A percentile compares a stretch with the other conserved stretches of the same genome.
Evolutionary conservation across 2,888 invertebrate species (phyloP).

Genomic region (Phalangium opilio): DNA sequence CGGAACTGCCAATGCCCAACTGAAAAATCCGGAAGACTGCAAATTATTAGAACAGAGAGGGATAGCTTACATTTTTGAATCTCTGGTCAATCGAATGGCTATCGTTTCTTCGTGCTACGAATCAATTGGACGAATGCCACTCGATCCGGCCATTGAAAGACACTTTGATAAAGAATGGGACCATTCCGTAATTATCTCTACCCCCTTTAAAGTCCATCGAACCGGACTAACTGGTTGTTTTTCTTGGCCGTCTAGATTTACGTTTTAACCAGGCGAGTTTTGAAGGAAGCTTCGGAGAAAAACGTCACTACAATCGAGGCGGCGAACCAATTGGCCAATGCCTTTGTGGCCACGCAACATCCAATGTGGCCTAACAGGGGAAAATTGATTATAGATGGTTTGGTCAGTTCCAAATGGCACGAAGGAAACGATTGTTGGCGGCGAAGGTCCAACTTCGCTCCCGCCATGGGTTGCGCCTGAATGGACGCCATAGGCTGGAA

Average conservation of each 20-base stretch:
- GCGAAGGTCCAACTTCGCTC: conserved; percentile 13
- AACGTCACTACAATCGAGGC: conserved; percentile 21
- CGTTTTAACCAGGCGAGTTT: conserved; percentile 19
- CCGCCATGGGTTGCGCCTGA: no score
- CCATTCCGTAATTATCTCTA: conserved; percentile 21
- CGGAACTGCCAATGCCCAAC: conserved; percentile 24
- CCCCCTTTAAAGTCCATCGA: no score
- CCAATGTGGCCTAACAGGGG: conserved; percentile 23
- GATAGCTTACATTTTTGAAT: conserved; percentile 23
- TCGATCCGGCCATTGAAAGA: conserved; percentile 22
- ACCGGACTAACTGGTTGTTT: not conserved
- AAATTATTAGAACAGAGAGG: conserved; percentile 19
- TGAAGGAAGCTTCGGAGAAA: conserved; percentile 19
- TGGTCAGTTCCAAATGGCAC: conserved; percentile 22
- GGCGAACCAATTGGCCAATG: conserved; percentile 21
- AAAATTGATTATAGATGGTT: conserved; percentile 19
- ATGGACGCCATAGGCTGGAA: no score
- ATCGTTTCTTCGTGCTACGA: conserved; percentile 17
- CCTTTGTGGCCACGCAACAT: conserved; percentile 17
- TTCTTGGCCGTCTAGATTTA: conserved; percentile 14
- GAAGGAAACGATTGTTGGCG: conserved; percentile 21
- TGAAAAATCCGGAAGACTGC: conserved; percentile 19
- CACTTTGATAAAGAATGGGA: conserved; percentile 25
- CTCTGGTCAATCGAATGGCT: conserved; percentile 25
- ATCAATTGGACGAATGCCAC: conserved; percentile 19